Evolutionary conservation across 2,113 vertebrate species (phyloP).

Genomic region (Notiomystis cincta): DNA sequence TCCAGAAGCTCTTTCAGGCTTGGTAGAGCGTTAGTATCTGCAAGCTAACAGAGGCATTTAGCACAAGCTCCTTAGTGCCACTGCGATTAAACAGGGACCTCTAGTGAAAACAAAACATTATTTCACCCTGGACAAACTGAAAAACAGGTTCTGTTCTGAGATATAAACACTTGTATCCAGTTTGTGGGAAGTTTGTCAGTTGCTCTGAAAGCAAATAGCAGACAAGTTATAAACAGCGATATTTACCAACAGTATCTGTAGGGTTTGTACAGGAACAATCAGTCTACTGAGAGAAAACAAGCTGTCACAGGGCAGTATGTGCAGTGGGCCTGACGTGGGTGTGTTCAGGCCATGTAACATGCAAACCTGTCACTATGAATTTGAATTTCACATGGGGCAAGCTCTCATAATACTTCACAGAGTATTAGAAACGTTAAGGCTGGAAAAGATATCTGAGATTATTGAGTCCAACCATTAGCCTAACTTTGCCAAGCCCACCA

Average conservation of each 20-base stretch:
- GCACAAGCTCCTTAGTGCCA: not conserved
- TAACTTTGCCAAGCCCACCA: not conserved
- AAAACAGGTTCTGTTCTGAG: not conserved
- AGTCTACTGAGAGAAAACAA: not conserved
- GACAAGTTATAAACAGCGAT: not conserved
- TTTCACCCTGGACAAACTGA: not conserved
- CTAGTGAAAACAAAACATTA: constrained; percentile 43
- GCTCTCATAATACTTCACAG: accelerated
- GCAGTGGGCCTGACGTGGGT: accelerated
- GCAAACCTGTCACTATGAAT: not conserved
- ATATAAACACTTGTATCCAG: not conserved
- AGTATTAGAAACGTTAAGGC: not conserved
- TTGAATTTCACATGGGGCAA: accelerated
- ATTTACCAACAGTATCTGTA: not conserved
- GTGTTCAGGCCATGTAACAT: not conserved
- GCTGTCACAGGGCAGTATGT: accelerated
- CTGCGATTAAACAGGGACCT: constrained; percentile 47
- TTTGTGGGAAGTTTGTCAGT: not conserved
- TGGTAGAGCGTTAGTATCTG: constrained; percentile 82
- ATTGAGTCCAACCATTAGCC: not conserved
- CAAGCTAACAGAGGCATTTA: constrained; percentile 72
- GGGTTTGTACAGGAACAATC: not conserved
- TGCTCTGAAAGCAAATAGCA: not conserved
- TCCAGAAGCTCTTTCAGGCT: constrained; percentile 83
- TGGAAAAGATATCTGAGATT: not conserved